A percentile compares a stretch with the other conserved stretches of the same genome.
These are phyloP conservation scores for Ellobium chinense DNA, from an alignment of 2,888 invertebrate species.

Conservation along the genomic window DNA sequence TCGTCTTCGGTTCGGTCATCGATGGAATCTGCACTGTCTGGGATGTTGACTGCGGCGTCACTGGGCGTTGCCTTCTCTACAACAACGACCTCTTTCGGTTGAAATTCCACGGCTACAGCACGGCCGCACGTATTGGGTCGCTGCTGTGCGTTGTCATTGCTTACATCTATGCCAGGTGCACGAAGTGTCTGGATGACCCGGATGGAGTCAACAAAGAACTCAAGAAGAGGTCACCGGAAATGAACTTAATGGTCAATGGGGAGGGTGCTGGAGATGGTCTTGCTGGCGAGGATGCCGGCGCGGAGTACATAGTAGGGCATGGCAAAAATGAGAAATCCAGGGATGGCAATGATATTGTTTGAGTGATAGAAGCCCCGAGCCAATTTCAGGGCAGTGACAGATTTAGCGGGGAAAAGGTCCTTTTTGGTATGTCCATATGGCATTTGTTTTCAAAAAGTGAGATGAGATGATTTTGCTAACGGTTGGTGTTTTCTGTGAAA, in stretches of 20 bases:
- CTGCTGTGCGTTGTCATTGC: not conserved
- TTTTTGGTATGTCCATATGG: too few relatives aligned
- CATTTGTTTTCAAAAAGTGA: too few relatives aligned
- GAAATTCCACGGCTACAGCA: constrained; percentile 27
- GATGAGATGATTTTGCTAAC: too few relatives aligned
- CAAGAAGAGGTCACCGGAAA: not conserved
- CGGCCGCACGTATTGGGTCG: not conserved
- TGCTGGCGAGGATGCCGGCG: not conserved
- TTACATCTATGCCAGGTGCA: constrained; percentile 32
- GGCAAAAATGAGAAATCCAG: too few relatives aligned
- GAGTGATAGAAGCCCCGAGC: too few relatives aligned
- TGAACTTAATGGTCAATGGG: not conserved
- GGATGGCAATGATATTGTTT: too few relatives aligned
- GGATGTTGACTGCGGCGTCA: constrained; percentile 24
- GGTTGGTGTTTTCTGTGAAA: too few relatives aligned
- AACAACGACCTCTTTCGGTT: constrained; percentile 35
- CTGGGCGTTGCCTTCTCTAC: constrained; percentile 39
- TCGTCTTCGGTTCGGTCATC: constrained; percentile 34
- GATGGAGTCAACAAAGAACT: not conserved
- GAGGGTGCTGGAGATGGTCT: not conserved
- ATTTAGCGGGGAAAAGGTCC: too few relatives aligned
- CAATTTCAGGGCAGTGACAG: too few relatives aligned
- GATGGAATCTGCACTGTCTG: constrained; percentile 37
- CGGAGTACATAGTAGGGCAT: too few relatives aligned
- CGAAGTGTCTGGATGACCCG: constrained; percentile 27